Evolutionary conservation across 2,113 vertebrate species (phyloP).

Genomic region (Thomomys bottae): DNA sequence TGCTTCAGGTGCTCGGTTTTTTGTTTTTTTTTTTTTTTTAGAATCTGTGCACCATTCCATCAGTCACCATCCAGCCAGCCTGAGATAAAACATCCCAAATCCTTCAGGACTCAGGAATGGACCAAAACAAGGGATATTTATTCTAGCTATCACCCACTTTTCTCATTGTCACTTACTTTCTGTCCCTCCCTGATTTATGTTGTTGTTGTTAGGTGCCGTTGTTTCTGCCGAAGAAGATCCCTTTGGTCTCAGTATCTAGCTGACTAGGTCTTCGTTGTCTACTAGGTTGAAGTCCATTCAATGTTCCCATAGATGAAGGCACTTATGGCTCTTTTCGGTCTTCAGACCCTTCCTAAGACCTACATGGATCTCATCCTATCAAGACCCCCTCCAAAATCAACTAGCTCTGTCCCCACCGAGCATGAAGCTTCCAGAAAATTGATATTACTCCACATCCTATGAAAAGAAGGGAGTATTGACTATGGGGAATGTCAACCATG

Average conservation of each 20-base stretch:
- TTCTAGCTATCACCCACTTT: background rate
- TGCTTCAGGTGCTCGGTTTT: background rate
- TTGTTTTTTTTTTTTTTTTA: too few relatives aligned
- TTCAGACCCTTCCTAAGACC: background rate
- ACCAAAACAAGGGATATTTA: background rate
- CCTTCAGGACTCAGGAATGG: background rate
- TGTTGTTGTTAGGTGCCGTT: too few relatives aligned
- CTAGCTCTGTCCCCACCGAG: background rate
- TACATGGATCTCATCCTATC: background rate
- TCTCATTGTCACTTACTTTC: background rate
- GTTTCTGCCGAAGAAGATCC: background rate
- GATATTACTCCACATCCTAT: background rate
- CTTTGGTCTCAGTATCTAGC: background rate
- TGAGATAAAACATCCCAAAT: background rate
- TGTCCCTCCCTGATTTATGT: too few relatives aligned
- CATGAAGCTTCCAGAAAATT: background rate
- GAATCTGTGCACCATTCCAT: background rate
- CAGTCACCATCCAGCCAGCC: background rate
- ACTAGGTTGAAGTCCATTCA: background rate
- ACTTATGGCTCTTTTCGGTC: background rate
- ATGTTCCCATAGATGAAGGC: background rate
- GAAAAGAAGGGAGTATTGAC: background rate
- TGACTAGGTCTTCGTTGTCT: too few relatives aligned
- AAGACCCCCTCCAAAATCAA: background rate
- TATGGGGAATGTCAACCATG: background rate